Conservation (phyloP, 2,113 vertebrate genomes). For the Anolis carolinensis region DNA sequence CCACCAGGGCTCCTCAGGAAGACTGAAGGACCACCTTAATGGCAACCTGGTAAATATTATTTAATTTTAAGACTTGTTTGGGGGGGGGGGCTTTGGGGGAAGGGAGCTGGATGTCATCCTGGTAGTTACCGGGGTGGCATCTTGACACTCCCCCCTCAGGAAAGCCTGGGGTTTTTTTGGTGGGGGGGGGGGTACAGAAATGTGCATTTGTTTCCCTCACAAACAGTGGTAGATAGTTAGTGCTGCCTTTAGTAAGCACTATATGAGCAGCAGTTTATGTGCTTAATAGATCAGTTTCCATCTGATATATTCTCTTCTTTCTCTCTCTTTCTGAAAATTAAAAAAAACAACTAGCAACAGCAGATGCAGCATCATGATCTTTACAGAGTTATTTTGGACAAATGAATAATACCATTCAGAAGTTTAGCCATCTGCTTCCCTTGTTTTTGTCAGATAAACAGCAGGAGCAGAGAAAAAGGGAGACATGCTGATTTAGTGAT, state of each 20-base stretch:
- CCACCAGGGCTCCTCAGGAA: no score
- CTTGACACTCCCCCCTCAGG: no score
- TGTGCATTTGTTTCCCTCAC: background rate
- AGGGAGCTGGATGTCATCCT: no score
- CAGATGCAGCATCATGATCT: conserved; percentile 54
- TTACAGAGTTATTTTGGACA: conserved; percentile 61
- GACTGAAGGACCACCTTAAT: no score
- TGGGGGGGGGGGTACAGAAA: no score
- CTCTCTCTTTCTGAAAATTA: background rate
- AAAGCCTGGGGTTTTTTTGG: no score
- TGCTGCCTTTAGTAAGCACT: background rate
- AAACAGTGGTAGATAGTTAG: background rate
- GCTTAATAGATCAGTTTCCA: no score
- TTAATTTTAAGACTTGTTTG: no score
- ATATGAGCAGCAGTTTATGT: no score
- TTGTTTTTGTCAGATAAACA: conserved; percentile 45
- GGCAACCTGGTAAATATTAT: no score
- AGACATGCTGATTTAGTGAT: background rate
- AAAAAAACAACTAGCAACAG: conserved; percentile 23
- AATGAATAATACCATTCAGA: conserved; percentile 67
- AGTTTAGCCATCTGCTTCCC: conserved; percentile 70
- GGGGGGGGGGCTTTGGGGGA: no score
- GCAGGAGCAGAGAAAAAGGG: conserved; percentile 28
- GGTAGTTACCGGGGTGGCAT: no score
- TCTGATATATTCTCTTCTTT: background rate